Conservation (phyloP, 1,140 invertebrate species). For the Drosophila aff. region DNA sequence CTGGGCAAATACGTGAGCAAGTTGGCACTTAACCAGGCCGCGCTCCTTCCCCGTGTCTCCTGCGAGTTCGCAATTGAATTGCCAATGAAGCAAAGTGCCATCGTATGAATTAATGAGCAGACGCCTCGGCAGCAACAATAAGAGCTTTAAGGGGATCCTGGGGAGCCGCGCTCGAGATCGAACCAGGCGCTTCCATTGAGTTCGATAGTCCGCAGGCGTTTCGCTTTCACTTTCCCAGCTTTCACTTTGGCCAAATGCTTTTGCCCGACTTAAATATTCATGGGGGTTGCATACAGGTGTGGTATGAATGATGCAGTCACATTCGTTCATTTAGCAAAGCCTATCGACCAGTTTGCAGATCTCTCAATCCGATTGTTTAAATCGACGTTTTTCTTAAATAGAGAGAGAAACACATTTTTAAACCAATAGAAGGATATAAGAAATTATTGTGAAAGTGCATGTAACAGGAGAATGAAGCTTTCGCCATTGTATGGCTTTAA, state of each 20-base stretch:
- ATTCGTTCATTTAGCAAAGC: conserved; percentile 3
- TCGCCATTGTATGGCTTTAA: not conserved
- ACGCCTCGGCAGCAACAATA: conserved; percentile 43
- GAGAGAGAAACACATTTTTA: too few species aligned
- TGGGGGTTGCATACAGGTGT: conserved; percentile 32
- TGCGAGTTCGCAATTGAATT: conserved; percentile 54
- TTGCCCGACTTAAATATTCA: conserved; percentile 71
- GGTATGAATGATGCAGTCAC: conserved; percentile 8
- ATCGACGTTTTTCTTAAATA: not conserved
- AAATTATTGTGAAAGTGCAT: too few species aligned
- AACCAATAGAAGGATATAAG: too few species aligned
- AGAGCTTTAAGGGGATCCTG: conserved; percentile 31
- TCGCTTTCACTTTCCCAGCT: conserved; percentile 58
- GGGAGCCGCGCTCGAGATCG: not conserved
- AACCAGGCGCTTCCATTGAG: conserved; percentile 57
- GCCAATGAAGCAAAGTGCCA: conserved; percentile 74
- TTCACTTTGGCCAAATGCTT: conserved; percentile 59
- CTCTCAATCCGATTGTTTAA: not conserved
- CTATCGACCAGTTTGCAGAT: conserved; percentile 11
- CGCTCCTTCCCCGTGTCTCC: conserved; percentile 25
- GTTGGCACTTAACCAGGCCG: conserved; percentile 63
- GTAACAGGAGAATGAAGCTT: not conserved
- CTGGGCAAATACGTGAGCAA: conserved; percentile 47
- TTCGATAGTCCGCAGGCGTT: conserved; percentile 72
- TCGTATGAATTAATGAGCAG: conserved; percentile 79